Conservation (phyloP, 1,140 invertebrate genomes). For the Hyles vespertilio region DNA sequence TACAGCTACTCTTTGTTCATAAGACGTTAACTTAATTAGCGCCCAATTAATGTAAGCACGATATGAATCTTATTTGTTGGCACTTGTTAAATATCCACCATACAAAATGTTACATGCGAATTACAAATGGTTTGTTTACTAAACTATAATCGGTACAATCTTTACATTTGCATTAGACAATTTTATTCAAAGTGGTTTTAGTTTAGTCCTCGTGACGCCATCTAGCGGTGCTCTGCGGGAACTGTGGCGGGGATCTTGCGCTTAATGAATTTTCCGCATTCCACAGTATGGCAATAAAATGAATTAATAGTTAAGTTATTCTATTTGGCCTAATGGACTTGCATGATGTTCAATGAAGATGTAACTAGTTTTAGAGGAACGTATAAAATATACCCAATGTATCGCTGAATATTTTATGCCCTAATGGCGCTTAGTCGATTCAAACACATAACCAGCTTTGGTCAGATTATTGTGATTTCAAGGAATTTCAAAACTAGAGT, state of each 20-base stretch:
- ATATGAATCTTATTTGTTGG: constrained; percentile 45
- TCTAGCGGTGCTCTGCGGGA: background rate
- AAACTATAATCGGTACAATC: background rate
- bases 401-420: too few relatives aligned
- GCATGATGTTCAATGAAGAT: background rate
- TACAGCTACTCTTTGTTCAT: constrained; percentile 31
- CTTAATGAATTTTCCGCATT: constrained; percentile 4
- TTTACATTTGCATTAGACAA: background rate
- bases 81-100: constrained; percentile 20
- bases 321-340: constrained; percentile 15
- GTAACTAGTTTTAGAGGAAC: too few relatives aligned
- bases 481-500: too few relatives aligned
- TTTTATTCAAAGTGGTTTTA: background rate
- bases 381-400: too few relatives aligned
- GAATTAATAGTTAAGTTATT: constrained; percentile 14
- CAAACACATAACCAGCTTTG: too few relatives aligned
- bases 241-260: background rate
- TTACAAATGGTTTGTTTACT: background rate
- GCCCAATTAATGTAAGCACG: constrained; percentile 40
- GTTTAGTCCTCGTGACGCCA: constrained; percentile 3
- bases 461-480: too few relatives aligned
- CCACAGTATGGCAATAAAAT: constrained; percentile 1
- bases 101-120: constrained; percentile 13
- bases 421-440: too few relatives aligned
- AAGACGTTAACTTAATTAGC: constrained; percentile 28